Base-by-base conservation (phyloP, 2,888 invertebrate species). In the Heliothis peltigera region DNA sequence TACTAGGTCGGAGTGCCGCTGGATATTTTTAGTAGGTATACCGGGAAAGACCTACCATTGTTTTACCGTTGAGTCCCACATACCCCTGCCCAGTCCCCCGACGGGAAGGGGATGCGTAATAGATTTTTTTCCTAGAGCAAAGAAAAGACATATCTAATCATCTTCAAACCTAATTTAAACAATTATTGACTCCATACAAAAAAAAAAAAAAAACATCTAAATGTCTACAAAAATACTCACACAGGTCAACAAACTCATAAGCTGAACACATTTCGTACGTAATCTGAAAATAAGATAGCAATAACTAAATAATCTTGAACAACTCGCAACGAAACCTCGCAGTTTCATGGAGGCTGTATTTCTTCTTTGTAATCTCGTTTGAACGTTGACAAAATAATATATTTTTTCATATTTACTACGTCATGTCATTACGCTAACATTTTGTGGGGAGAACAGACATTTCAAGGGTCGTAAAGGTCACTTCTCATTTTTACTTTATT, bases 371-470 rank as follows among this genome's bases (percentile, higher is more conserved):
- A 19, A 53, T 54, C 53, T 62, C 39, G n/a, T 52, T 42, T 56
- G 42, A 35, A 10, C 51, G 35, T 70, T 48, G 51, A 52, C 35
- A 52, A 52, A 56, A 52, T 55, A 47, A 55, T 70, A 70, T 63
- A 1, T 39, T 12, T 5, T 46, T 55, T 47, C 28, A 35, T 56
- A 56, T 44, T 53, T 63, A 35, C 22, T 52, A 8, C 7, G 25
- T 39, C 21, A 18, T 12, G 25, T 19, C 4, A 53, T 42, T 4
- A 48, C n/a, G 12, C 8, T 35, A 2, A 1, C 19, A 44, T 32
- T 43, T 32, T 17, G 25, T 12, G 25, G 7, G 8, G 2, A 4
- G 8, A 17, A 4, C 5, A 32, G 15, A 35, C 32, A 17, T 4
- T 56, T 15, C 7, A 21, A 17, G 6, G 19, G 18, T 18, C 10